Evolutionary conservation across 2,797 vertebrate species (phyloP).

Genomic region (Bufotes viridis): DNA sequence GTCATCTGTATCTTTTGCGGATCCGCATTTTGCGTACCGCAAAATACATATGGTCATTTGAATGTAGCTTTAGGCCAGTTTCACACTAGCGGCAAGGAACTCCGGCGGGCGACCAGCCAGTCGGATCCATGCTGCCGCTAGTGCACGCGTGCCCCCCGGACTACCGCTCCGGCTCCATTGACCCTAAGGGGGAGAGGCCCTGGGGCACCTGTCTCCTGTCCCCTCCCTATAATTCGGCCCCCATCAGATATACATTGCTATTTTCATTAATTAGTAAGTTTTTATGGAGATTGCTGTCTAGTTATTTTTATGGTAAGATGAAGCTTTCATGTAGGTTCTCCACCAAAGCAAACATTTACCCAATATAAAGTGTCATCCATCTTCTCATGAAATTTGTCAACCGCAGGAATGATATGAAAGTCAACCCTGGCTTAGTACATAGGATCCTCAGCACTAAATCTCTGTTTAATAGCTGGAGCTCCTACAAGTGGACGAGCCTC

Average conservation of each 20-base stretch:
- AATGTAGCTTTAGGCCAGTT: too few relatives aligned
- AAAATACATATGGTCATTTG: too few relatives aligned
- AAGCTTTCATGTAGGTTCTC: neutral
- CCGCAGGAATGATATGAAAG: constrained; percentile 5
- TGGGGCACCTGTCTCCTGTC: neutral
- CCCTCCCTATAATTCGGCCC: too few relatives aligned
- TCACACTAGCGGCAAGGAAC: too few relatives aligned
- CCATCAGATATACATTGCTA: neutral
- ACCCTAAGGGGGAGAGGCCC: too few relatives aligned
- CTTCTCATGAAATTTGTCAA: neutral
- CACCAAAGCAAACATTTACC: neutral
- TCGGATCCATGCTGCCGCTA: too few relatives aligned
- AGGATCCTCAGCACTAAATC: constrained; percentile 30
- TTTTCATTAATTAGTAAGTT: neutral
- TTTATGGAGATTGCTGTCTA: neutral
- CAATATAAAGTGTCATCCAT: neutral
- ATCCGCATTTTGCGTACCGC: too few relatives aligned
- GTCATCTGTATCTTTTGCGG: too few relatives aligned
- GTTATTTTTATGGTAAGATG: neutral
- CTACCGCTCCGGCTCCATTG: too few relatives aligned
- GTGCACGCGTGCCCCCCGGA: too few relatives aligned
- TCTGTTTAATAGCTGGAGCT: constrained; percentile 34
- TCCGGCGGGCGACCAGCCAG: too few relatives aligned
- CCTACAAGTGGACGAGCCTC: constrained; percentile 6
- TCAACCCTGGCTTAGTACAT: neutral